Evolutionary conservation across 2,797 vertebrate genomes (phyloP).

Genomic region (Phataginus tricuspis): DNA sequence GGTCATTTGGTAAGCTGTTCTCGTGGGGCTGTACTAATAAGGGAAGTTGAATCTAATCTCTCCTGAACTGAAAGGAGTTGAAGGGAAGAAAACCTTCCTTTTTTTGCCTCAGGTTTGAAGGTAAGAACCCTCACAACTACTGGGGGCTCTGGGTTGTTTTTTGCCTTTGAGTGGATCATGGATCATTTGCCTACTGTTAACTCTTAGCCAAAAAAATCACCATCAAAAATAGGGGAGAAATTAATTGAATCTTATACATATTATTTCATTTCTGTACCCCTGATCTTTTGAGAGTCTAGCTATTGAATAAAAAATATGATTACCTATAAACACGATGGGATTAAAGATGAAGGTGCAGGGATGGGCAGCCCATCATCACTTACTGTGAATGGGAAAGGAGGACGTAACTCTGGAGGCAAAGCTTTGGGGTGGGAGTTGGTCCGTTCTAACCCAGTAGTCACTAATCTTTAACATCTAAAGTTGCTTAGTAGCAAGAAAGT

Average conservation of each 20-base stretch:
- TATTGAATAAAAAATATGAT: neutral
- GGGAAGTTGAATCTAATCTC: slow-evolving; percentile 31
- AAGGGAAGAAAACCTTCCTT: slow-evolving; percentile 14
- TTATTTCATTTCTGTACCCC: slow-evolving; percentile 40
- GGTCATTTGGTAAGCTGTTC: slow-evolving; percentile 22
- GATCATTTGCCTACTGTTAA: slow-evolving; percentile 19
- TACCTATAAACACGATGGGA: neutral
- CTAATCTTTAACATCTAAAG: slow-evolving; percentile 19
- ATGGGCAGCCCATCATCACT: neutral
- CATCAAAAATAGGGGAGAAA: neutral
- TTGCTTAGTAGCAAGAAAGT: slow-evolving; percentile 34
- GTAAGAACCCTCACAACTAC: slow-evolving; percentile 2
- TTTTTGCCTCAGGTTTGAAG: slow-evolving; percentile 21
- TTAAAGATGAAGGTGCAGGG: slow-evolving; percentile 40
- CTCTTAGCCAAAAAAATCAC: neutral
- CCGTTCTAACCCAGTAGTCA: slow-evolving; percentile 31
- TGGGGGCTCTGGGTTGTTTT: slow-evolving; percentile 6
- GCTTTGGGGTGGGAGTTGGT: neutral
- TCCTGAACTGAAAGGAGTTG: neutral
- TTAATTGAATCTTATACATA: neutral
- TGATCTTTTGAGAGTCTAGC: slow-evolving; percentile 33
- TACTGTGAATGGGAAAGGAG: neutral
- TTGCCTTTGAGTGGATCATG: neutral
- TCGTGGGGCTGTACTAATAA: neutral
- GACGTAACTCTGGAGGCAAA: neutral